These are phyloP conservation scores for Aulostomus chinensis DNA, from an alignment of 2,797 vertebrate genomes.

Conservation along the genomic window DNA sequence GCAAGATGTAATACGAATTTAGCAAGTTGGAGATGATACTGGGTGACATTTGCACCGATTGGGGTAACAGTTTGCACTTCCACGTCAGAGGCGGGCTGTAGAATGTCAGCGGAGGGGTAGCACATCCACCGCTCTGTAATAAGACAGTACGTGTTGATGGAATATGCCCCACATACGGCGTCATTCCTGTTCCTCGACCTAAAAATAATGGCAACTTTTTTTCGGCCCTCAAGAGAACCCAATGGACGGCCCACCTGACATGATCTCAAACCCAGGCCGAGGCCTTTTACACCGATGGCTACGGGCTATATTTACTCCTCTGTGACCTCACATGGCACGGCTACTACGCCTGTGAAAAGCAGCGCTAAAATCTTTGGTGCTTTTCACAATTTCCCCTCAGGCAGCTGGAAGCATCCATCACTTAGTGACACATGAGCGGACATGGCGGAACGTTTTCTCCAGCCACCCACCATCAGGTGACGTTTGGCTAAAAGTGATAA, in stretches of 20 bases:
- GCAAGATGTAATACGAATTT: conserved; percentile 62
- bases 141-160: too few relatives aligned
- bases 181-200: conserved; percentile 21
- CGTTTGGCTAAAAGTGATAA: conserved; percentile 40
- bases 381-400: conserved; percentile 63
- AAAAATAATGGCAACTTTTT: conserved; percentile 7
- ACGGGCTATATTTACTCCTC: conserved; percentile 66
- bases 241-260: conserved; percentile 27
- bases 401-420: conserved; percentile 59
- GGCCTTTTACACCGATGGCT: conserved; percentile 52
- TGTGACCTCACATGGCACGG: conserved; percentile 62
- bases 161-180: too few relatives aligned
- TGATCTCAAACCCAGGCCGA: conserved; percentile 10
- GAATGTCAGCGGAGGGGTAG: conserved; percentile 13
- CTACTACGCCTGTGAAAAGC: conserved; percentile 55
- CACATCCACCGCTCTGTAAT: too few relatives aligned
- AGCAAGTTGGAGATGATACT: conserved; percentile 56
- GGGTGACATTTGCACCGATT: conserved; percentile 70
- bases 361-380: conserved; percentile 56
- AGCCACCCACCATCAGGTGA: conserved; percentile 48
- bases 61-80: conserved; percentile 26
- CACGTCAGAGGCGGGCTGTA: conserved; percentile 34
- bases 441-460: conserved; percentile 62
- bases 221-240: conserved; percentile 11
- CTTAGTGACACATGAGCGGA: conserved; percentile 63